phyloP scores from a whole-genome alignment of 2,113 vertebrate genomes.

The Lophotis ruficrista region DNA sequence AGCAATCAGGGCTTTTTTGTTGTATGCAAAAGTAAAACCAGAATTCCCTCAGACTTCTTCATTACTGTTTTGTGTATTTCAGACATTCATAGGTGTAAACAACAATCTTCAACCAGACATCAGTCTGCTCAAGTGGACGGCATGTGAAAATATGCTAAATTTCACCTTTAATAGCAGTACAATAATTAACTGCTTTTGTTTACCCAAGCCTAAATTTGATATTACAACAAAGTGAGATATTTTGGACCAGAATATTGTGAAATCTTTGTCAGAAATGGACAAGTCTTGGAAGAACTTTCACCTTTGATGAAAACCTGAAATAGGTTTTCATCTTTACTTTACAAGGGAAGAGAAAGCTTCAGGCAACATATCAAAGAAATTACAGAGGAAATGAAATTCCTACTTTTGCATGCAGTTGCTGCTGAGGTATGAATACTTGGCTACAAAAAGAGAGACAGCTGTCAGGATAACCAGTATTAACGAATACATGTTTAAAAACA shows the following conservation, averaged over 20 bases:
- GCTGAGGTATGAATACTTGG: neutral
- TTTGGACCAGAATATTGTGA: neutral
- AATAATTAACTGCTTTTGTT: neutral
- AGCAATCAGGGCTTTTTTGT: neutral
- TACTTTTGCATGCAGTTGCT: neutral
- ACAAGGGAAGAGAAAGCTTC: neutral
- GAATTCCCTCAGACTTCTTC: neutral
- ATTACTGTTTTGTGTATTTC: neutral
- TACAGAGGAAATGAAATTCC: neutral
- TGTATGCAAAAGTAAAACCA: neutral
- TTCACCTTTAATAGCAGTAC: neutral
- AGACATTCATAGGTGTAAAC: neutral
- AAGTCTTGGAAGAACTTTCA: slow-evolving; percentile 29
- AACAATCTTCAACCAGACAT: neutral
- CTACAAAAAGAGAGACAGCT: neutral
- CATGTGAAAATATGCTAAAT: neutral
- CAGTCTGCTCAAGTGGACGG: neutral
- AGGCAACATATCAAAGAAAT: neutral
- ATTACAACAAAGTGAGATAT: neutral
- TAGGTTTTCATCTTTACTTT: neutral
- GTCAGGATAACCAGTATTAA: neutral
- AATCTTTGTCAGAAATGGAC: slow-evolving; percentile 2
- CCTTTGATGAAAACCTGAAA: slow-evolving; percentile 19
- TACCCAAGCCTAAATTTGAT: neutral
- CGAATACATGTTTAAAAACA: neutral